phyloP scores from a whole-genome alignment of 2,888 invertebrate species.

The Pseudeuparius sepicola region DNA sequence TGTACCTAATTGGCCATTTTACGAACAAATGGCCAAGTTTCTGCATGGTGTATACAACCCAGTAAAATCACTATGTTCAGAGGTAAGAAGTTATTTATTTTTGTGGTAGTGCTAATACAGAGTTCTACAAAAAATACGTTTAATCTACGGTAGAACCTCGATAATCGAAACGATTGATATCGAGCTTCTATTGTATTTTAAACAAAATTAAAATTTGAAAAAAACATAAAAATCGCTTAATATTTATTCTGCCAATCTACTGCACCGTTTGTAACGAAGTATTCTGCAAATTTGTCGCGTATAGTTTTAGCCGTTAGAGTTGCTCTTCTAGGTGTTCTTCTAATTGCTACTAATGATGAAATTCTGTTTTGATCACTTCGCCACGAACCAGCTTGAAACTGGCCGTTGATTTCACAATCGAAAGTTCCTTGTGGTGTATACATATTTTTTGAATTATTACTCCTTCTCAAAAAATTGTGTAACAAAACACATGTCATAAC shows the following conservation, averaged over 20 bases:
- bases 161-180: too few species aligned
- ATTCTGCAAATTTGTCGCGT: constrained; percentile 14
- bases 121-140: neutral
- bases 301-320: constrained; percentile 6
- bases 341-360: neutral
- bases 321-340: constrained; percentile 10
- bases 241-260: constrained; percentile 11
- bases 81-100: constrained; percentile 15
- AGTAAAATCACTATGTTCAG: constrained; percentile 18
- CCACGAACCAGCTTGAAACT: constrained; percentile 11
- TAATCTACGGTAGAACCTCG: neutral
- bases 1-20: constrained; percentile 19
- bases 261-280: constrained; percentile 11
- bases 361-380: constrained; percentile 7
- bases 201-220: too few species aligned
- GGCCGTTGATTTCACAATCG: constrained; percentile 11
- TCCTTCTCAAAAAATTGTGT: constrained; percentile 17
- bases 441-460: constrained; percentile 3
- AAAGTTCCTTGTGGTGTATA: constrained; percentile 14
- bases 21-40: constrained; percentile 16
- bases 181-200: too few species aligned
- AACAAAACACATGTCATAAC: constrained; percentile 12
- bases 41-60: constrained; percentile 17
- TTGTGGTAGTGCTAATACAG: too few species aligned
- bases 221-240: neutral